Evolutionary conservation across 1,140 invertebrate species (phyloP).

Genomic region (Prorops nasuta): DNA sequence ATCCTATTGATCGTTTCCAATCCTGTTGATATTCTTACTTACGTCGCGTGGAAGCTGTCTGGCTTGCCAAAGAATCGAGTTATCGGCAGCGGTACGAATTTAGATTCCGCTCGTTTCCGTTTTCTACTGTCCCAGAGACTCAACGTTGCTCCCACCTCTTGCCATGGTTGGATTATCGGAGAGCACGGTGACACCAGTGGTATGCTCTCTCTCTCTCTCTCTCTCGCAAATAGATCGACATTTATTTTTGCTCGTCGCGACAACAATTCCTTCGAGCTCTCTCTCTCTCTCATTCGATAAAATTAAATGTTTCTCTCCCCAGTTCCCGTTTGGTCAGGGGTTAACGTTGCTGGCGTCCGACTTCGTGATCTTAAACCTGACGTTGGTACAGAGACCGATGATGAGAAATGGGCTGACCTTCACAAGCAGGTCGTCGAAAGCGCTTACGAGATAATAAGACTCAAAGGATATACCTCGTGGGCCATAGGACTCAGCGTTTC

Average conservation of each 20-base stretch:
- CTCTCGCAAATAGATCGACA: too few relatives aligned
- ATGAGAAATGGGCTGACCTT: conserved; percentile 75
- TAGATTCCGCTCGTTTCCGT: conserved; percentile 88
- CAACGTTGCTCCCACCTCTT: conserved; percentile 75
- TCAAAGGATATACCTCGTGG: conserved; percentile 90
- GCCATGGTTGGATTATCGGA: conserved; percentile 87
- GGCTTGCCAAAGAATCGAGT: conserved; percentile 83
- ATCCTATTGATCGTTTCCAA: conserved; percentile 88
- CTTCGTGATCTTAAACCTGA: conserved; percentile 74
- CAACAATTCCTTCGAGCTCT: neutral
- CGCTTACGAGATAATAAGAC: conserved; percentile 85
- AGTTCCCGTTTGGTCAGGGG: conserved; percentile 92
- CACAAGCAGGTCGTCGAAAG: conserved; percentile 80
- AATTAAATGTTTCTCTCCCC: conserved; percentile 21
- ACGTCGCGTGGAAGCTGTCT: conserved; percentile 90
- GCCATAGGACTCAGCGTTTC: conserved; percentile 84
- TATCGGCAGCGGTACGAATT: conserved; percentile 87
- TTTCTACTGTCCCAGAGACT: conserved; percentile 82
- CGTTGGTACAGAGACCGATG: conserved; percentile 70
- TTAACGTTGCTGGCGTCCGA: conserved; percentile 85
- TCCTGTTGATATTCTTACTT: conserved; percentile 87
- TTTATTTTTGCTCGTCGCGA: neutral
- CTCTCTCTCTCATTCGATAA: conserved; percentile 6
- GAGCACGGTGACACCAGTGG: conserved; percentile 82
- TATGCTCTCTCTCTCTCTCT: conserved; percentile 37